Percentiles rank a stretch among this genome's conserved stretches.
These are phyloP conservation scores for Seriola dumerili DNA, from an alignment of 2,113 vertebrate genomes.

Conservation along the genomic window DNA sequence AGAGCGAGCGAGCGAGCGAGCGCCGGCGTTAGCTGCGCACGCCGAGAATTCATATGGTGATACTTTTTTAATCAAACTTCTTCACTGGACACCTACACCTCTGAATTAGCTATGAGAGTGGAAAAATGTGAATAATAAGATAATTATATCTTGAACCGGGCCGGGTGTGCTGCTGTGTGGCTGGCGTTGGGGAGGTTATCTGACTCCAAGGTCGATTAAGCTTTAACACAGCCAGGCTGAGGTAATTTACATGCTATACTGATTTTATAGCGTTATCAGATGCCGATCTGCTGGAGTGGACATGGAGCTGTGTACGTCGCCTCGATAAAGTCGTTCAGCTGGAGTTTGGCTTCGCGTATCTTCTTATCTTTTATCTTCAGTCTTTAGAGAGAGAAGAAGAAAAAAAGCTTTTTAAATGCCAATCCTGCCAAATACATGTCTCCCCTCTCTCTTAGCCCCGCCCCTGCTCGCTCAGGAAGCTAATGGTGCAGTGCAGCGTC, in stretches of 20 bases:
- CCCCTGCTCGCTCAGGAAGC: constrained; percentile 23
- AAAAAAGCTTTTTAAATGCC: constrained; percentile 15
- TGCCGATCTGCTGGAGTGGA: constrained; percentile 35
- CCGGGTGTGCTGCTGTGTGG: constrained; percentile 20
- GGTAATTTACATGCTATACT: constrained; percentile 50
- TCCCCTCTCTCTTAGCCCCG: constrained; percentile 22
- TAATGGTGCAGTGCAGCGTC: constrained; percentile 40
- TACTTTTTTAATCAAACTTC: constrained; percentile 58
- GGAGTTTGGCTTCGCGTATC: not conserved
- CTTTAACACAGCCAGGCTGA: constrained; percentile 40
- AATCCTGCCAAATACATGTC: constrained; percentile 15
- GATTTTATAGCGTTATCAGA: constrained; percentile 59
- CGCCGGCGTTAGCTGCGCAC: not conserved
- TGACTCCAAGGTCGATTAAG: constrained; percentile 62
- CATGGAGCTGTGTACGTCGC: constrained; percentile 29
- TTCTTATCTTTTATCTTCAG: constrained; percentile 1
- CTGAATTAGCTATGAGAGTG: constrained; percentile 39
- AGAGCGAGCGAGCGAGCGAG: constrained; percentile 24
- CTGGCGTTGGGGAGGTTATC: constrained; percentile 24
- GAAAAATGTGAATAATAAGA: constrained; percentile 62
- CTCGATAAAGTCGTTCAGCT: constrained; percentile 21
- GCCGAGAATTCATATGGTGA: constrained; percentile 60
- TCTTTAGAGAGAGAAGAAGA: not conserved
- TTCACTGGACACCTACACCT: constrained; percentile 50
- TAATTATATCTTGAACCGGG: constrained; percentile 41